These are phyloP conservation scores for Setophaga petechia DNA, from an alignment of 2,113 vertebrate genomes.

Conservation along the genomic window DNA sequence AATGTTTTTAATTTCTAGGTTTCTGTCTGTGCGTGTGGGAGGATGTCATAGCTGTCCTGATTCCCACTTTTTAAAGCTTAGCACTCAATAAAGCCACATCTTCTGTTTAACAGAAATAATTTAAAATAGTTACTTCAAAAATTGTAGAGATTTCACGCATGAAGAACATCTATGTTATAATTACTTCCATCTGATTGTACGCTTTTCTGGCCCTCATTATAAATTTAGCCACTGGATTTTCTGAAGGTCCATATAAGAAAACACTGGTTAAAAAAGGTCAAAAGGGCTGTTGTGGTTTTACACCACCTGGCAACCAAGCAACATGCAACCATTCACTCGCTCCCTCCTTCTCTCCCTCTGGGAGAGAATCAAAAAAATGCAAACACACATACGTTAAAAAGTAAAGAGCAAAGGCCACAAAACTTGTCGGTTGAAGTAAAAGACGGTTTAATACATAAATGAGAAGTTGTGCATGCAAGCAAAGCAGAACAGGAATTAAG, in stretches of 20 bases:
- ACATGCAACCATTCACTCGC: neutral
- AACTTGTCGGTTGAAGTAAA: neutral
- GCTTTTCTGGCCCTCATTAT: neutral
- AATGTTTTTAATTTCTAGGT: neutral
- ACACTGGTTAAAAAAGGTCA: neutral
- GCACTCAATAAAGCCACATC: neutral
- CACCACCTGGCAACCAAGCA: neutral
- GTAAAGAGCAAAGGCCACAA: neutral
- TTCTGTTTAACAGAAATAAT: neutral
- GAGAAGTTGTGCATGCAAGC: neutral
- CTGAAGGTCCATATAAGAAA: neutral
- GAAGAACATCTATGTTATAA: neutral
- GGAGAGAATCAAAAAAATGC: neutral
- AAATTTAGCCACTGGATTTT: neutral
- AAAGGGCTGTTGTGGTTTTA: neutral
- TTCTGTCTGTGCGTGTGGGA: neutral
- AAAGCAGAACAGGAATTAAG: neutral
- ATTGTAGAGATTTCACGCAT: neutral
- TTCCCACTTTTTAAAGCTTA: neutral
- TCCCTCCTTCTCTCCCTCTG: neutral
- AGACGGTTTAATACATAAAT: neutral
- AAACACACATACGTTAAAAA: fast-evolving
- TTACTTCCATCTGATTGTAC: neutral
- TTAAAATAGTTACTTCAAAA: neutral
- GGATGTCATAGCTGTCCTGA: neutral